Evolutionary conservation across 1,140 invertebrate genomes (phyloP).

Genomic region (Drosophila tani): DNA sequence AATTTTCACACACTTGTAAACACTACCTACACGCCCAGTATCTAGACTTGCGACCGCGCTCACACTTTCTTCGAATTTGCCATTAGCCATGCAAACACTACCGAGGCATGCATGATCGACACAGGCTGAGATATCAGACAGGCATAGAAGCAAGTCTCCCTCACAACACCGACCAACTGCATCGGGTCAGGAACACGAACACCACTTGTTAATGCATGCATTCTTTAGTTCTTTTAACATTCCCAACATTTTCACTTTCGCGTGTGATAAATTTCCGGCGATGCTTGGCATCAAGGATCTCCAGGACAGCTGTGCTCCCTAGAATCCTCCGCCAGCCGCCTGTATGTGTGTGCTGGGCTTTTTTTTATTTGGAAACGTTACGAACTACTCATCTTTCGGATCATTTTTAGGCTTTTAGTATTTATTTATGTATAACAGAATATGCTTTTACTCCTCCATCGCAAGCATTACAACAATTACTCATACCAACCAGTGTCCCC

Average conservation of each 20-base stretch:
- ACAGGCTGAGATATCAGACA: constrained; percentile 9
- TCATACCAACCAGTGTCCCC: constrained; percentile 3
- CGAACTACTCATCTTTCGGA: constrained; percentile 9
- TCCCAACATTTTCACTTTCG: neutral
- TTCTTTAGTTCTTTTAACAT: neutral
- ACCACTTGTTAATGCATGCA: neutral
- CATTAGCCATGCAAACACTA: constrained; percentile 10
- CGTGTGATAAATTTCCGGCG: constrained; percentile 9
- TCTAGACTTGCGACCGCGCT: constrained; percentile 58
- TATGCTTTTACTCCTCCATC: constrained; percentile 31
- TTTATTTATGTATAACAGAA: constrained; percentile 47
- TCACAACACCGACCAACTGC: neutral
- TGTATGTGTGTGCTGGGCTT: constrained; percentile 31
- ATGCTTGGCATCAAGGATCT: constrained; percentile 9
- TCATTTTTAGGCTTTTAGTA: constrained; percentile 52
- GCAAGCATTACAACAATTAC: constrained; percentile 44
- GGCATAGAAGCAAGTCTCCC: too few species aligned
- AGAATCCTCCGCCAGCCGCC: neutral
- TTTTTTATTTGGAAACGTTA: constrained; percentile 12
- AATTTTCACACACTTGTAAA: too few species aligned
- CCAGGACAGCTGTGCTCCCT: constrained; percentile 27
- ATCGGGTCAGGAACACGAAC: neutral
- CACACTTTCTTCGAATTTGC: constrained; percentile 24
- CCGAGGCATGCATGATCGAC: constrained; percentile 38
- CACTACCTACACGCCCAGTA: constrained; percentile 11